Conservation (phyloP, 2,888 invertebrate species). For the Aquatica leii region DNA sequence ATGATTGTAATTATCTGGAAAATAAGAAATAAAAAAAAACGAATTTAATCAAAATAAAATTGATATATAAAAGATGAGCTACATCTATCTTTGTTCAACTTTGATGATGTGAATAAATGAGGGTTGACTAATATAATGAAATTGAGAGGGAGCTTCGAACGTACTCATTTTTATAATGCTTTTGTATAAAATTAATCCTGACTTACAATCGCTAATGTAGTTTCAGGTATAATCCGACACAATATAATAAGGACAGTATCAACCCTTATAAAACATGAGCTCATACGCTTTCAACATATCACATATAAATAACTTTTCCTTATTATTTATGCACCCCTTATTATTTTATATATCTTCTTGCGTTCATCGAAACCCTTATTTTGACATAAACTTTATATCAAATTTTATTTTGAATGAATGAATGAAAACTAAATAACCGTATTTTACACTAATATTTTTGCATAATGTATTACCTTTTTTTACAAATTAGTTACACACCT, state of each 20-base stretch:
- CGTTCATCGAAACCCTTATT: constrained; percentile 1
- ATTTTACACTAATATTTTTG: too few relatives aligned
- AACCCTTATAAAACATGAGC: constrained; percentile 31
- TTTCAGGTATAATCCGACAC: constrained; percentile 2
- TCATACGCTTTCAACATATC: constrained; percentile 32
- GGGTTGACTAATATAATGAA: constrained; percentile 8
- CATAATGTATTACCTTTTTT: too few relatives aligned
- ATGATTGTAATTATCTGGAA: too few relatives aligned
- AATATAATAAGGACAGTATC: not conserved
- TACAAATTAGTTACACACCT: too few relatives aligned
- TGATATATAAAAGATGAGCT: too few relatives aligned
- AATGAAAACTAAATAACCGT: too few relatives aligned
- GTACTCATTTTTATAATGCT: constrained; percentile 5
- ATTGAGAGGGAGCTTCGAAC: constrained; percentile 1
- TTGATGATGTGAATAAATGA: constrained; percentile 8
- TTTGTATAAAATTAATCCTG: constrained; percentile 11
- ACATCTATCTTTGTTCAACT: too few relatives aligned
- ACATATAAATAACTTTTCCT: constrained; percentile 27
- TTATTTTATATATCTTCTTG: constrained; percentile 4
- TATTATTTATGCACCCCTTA: constrained; percentile 35
- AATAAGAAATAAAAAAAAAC: too few relatives aligned
- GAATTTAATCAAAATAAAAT: too few relatives aligned
- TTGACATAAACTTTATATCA: too few relatives aligned
- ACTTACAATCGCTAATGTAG: constrained; percentile 8
- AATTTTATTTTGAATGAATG: too few relatives aligned